These are phyloP conservation scores for Ispidina lecontei DNA, from an alignment of 2,797 vertebrate species.

Conservation along the genomic window DNA sequence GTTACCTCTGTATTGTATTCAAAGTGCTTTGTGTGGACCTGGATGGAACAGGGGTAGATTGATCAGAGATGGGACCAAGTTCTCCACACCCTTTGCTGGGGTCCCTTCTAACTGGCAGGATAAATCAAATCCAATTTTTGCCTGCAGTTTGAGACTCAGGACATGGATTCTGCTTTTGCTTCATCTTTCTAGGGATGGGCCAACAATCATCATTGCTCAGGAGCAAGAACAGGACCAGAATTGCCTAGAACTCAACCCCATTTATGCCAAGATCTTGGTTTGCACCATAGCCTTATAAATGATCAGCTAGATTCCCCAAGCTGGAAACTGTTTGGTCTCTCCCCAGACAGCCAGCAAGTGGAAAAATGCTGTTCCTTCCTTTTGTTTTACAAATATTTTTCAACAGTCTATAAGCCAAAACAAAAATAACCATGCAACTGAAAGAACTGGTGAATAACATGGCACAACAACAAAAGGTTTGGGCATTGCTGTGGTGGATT, in stretches of 20 bases:
- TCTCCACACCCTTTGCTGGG: neutral
- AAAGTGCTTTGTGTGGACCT: neutral
- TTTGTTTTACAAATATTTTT: conserved; percentile 40
- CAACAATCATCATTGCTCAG: neutral
- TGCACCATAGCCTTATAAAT: neutral
- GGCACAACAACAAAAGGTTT: conserved; percentile 14
- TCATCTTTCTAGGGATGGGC: neutral
- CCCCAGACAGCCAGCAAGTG: conserved; percentile 27
- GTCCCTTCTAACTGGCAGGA: neutral
- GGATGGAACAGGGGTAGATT: neutral
- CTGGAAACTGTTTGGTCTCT: conserved; percentile 5
- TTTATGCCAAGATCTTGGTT: neutral
- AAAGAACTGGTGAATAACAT: conserved; percentile 22
- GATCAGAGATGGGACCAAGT: neutral
- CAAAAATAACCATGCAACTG: conserved; percentile 29
- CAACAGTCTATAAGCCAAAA: neutral
- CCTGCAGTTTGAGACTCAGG: neutral
- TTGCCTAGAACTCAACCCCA: neutral
- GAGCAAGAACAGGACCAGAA: neutral
- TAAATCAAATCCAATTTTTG: neutral
- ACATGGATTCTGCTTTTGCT: neutral
- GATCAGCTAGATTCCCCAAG: neutral
- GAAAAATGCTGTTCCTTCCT: conserved; percentile 15
- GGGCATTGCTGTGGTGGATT: neutral
- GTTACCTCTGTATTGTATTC: neutral